These are phyloP conservation scores for Ficedula albicollis DNA, from an alignment of 2,797 vertebrate species.

Conservation along the genomic window DNA sequence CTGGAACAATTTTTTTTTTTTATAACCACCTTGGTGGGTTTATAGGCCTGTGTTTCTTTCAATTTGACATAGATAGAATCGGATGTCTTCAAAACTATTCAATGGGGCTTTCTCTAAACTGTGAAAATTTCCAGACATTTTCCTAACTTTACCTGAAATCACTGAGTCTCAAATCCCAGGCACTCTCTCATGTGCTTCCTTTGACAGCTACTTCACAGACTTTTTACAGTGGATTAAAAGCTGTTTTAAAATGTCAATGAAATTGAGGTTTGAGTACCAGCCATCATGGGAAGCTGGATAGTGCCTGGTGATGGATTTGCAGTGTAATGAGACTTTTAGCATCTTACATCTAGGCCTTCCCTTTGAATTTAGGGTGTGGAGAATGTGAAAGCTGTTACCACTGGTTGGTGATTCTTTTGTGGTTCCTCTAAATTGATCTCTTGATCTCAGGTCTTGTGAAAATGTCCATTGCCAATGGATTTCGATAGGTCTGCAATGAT, in stretches of 20 bases:
- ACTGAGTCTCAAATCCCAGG: not conserved
- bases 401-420: not conserved
- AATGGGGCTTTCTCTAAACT: not conserved
- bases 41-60: not conserved
- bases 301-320: not conserved
- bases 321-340: not conserved
- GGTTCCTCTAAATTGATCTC: not conserved
- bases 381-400: not conserved
- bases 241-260: not conserved
- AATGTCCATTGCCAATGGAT: not conserved
- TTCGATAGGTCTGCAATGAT: not conserved
- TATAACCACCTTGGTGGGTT: not conserved
- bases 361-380: not conserved
- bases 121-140: not conserved
- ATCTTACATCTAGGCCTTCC: not conserved
- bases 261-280: not conserved
- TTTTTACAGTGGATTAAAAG: not conserved
- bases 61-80: not conserved
- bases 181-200: not conserved
- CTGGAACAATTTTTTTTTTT: not conserved
- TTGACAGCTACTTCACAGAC: not conserved
- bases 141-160: not conserved
- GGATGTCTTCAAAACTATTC: not conserved
- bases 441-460: not conserved
- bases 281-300: not conserved